Percentiles rank a stretch among this genome's conserved stretches.
These are phyloP conservation scores for Rhopalosiphum maidis DNA, from an alignment of 1,140 invertebrate genomes.

Conservation along the genomic window DNA sequence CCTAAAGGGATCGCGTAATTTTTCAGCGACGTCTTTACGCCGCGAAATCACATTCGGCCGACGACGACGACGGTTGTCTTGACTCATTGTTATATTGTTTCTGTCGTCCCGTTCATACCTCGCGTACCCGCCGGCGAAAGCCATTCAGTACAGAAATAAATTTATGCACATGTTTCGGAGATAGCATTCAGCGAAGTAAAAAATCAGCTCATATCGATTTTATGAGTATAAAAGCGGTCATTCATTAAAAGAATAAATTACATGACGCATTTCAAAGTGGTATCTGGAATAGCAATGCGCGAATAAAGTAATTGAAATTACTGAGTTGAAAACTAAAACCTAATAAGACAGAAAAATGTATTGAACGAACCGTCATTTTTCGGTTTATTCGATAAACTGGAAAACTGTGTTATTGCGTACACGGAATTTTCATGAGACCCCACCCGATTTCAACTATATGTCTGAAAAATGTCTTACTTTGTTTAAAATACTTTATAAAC, in stretches of 20 bases:
- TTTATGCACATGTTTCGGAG: not conserved
- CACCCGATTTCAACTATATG: too few species aligned
- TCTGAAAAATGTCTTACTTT: too few species aligned
- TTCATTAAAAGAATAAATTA: not conserved
- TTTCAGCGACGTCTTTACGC: constrained; percentile 19
- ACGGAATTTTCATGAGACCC: too few species aligned
- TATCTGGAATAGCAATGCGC: not conserved
- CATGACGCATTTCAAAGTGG: not conserved
- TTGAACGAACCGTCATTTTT: not conserved
- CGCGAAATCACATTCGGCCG: not conserved
- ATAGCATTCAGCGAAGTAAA: not conserved
- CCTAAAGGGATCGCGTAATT: constrained; percentile 26
- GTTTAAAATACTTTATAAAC: too few species aligned
- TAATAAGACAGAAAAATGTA: not conserved
- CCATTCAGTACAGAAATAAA: not conserved
- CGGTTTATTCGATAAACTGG: not conserved
- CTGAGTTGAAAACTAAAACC: not conserved
- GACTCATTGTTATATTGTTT: not conserved
- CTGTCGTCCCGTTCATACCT: not conserved
- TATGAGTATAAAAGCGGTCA: not conserved
- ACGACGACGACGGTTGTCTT: not conserved
- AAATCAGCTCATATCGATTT: not conserved
- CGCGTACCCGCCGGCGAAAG: not conserved
- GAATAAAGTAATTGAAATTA: not conserved
- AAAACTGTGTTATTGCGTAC: not conserved